Evolutionary conservation across 2,797 vertebrate genomes (phyloP).

Genomic region (Etheostoma perlongum): DNA sequence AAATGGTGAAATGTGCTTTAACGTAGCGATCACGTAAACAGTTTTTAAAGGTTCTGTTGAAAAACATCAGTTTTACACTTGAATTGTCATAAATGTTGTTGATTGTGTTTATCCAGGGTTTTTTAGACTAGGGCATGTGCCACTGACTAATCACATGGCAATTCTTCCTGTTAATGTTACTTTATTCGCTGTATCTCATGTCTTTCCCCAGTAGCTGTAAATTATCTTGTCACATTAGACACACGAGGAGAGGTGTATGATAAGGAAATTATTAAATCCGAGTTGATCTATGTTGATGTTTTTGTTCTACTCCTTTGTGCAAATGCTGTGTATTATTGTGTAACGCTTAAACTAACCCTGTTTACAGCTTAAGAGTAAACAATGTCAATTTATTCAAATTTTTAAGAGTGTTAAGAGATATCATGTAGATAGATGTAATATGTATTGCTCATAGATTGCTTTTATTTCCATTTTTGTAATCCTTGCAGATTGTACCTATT

Average conservation of each 20-base stretch:
- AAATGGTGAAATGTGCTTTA: slow-evolving; percentile 64
- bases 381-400: slow-evolving; percentile 62
- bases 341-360: slow-evolving; percentile 71
- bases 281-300: slow-evolving; percentile 77
- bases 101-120: slow-evolving; percentile 31
- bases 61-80: slow-evolving; percentile 19
- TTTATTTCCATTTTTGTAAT: slow-evolving; percentile 68
- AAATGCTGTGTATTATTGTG: slow-evolving; percentile 82
- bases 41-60: slow-evolving; percentile 49
- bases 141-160: slow-evolving; percentile 41
- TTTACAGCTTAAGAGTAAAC: slow-evolving; percentile 76
- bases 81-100: slow-evolving; percentile 39
- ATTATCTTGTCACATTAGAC: slow-evolving; percentile 56
- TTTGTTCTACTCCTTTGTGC: slow-evolving; percentile 79
- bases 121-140: slow-evolving; percentile 47
- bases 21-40: slow-evolving; percentile 52
- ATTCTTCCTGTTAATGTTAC: slow-evolving; percentile 30
- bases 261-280: slow-evolving; percentile 49
- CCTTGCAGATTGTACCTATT: slow-evolving; percentile 56
- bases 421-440: slow-evolving; percentile 71
- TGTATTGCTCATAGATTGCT: slow-evolving; percentile 53
- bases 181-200: slow-evolving; percentile 47
- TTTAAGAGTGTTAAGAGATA: slow-evolving; percentile 66
- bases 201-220: slow-evolving; percentile 70
- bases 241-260: slow-evolving; percentile 60